These are phyloP conservation scores for Apocheima hispidaria DNA, from an alignment of 2,888 invertebrate genomes.

Conservation along the genomic window DNA sequence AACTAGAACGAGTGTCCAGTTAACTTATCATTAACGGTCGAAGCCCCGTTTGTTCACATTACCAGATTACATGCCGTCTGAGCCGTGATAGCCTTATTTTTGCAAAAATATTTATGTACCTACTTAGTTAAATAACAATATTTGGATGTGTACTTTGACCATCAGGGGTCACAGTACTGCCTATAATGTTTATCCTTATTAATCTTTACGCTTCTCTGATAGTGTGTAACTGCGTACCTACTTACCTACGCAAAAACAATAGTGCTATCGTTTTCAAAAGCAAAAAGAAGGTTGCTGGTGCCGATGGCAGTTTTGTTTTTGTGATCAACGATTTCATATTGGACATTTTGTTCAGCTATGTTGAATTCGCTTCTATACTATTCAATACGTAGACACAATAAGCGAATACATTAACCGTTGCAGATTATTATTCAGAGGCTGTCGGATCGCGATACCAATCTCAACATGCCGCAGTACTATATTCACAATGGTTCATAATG, in stretches of 20 bases:
- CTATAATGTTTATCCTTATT: too few species aligned
- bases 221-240: neutral
- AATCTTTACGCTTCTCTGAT: neutral
- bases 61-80: slow-evolving; percentile 73
- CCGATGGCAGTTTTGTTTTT: neutral
- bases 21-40: slow-evolving; percentile 75
- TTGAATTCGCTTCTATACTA: slow-evolving; percentile 13
- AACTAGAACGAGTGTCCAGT: slow-evolving; percentile 52
- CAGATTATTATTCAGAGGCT: slow-evolving; percentile 69
- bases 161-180: too few species aligned
- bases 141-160: neutral
- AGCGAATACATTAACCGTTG: slow-evolving; percentile 52
- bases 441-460: slow-evolving; percentile 70
- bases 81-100: slow-evolving; percentile 75
- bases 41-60: slow-evolving; percentile 72
- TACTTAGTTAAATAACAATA: too few species aligned
- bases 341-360: slow-evolving; percentile 4
- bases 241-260: neutral
- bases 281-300: neutral
- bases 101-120: slow-evolving; percentile 43
- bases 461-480: slow-evolving; percentile 63
- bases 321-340: neutral
- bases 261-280: neutral
- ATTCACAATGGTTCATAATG: slow-evolving; percentile 64
- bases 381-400: slow-evolving; percentile 26